Conservation (phyloP, 2,888 invertebrate species). For the Leptopilina syphax region DNA sequence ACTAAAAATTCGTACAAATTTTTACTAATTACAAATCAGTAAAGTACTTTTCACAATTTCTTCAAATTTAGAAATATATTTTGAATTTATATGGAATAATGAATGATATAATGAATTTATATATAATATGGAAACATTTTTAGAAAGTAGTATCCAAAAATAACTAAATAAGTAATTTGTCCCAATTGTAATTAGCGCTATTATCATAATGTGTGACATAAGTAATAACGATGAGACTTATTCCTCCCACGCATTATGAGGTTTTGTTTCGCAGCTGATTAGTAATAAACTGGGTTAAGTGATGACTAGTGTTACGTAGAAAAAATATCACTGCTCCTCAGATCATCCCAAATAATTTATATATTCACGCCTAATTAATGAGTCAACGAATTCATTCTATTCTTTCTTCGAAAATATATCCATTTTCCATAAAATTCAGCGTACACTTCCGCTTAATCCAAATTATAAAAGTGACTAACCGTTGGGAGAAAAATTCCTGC, state of each 20-base stretch:
- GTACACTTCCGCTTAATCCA: background rate
- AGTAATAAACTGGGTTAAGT: slow-evolving; percentile 65
- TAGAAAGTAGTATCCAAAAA: no score
- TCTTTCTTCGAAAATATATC: slow-evolving; percentile 56
- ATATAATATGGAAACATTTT: no score
- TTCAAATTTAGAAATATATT: no score
- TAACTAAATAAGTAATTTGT: background rate
- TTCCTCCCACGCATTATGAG: slow-evolving; percentile 22
- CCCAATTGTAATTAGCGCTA: background rate
- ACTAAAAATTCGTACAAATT: no score
- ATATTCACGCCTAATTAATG: slow-evolving; percentile 54
- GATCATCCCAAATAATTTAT: background rate
- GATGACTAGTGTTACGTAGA: slow-evolving; percentile 61
- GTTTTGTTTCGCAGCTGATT: slow-evolving; percentile 72
- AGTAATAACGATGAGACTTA: background rate
- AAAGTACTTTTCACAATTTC: no score
- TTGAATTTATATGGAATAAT: no score
- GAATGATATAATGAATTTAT: no score
- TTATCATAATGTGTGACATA: slow-evolving; percentile 21
- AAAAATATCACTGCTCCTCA: slow-evolving; percentile 45
- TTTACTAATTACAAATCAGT: no score
- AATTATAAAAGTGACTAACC: background rate
- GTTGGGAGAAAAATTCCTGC: background rate
- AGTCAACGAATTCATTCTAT: slow-evolving; percentile 59
- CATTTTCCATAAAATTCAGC: slow-evolving; percentile 54